These are phyloP conservation scores for Leucophenga maculata DNA, from an alignment of 2,888 invertebrate species.

Conservation along the genomic window DNA sequence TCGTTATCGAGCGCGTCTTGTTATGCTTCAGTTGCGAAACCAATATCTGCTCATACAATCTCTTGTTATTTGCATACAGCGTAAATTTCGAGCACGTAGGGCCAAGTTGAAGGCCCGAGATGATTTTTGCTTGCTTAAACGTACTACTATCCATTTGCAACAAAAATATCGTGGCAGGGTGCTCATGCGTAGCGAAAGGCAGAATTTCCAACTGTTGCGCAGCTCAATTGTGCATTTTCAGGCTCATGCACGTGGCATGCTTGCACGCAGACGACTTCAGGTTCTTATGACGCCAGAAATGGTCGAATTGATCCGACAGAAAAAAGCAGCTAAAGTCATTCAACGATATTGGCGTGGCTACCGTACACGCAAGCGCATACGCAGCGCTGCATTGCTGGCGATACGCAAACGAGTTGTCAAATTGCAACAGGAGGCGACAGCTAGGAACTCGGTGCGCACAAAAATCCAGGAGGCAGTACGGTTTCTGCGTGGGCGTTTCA, in stretches of 20 bases:
- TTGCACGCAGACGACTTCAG: conserved; percentile 73
- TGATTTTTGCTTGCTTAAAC: conserved; percentile 52
- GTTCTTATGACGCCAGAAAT: conserved; percentile 73
- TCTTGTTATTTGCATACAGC: conserved; percentile 62
- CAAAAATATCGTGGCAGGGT: conserved; percentile 72
- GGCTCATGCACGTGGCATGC: conserved; percentile 73
- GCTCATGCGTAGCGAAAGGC: conserved; percentile 69
- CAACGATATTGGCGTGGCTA: conserved; percentile 78
- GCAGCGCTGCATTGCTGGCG: conserved; percentile 51
- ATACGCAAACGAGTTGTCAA: conserved; percentile 62
- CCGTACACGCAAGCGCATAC: conserved; percentile 62
- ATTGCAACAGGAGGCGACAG: conserved; percentile 52
- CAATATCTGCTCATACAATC: conserved; percentile 65
- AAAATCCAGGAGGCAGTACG: conserved; percentile 66
- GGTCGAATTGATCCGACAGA: conserved; percentile 70
- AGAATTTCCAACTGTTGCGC: conserved; percentile 49
- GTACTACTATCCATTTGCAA: conserved; percentile 60
- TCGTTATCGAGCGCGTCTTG: conserved; percentile 51
- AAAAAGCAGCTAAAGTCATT: conserved; percentile 77
- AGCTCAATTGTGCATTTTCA: conserved; percentile 52
- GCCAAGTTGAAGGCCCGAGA: conserved; percentile 51
- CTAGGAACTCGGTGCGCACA: conserved; percentile 60
- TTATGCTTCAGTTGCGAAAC: conserved; percentile 52
- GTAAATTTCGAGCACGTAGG: conserved; percentile 58
- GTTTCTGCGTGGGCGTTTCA: conserved; percentile 65